Evolutionary conservation across 1,140 invertebrate species (phyloP).

Genomic region (Pseudomyrmex flavicornis): DNA sequence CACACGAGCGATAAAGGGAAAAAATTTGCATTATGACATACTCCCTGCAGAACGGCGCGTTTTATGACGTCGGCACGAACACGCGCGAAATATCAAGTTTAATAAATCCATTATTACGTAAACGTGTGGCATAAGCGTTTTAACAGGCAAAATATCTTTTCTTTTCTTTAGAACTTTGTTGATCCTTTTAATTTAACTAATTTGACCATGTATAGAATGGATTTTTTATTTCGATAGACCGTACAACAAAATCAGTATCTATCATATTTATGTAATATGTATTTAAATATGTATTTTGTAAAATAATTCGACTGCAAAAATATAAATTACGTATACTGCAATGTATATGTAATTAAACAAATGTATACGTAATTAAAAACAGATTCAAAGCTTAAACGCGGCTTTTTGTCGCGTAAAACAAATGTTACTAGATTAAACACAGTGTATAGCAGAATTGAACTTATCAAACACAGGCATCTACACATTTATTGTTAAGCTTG

Average conservation of each 20-base stretch:
- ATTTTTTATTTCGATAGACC: no score
- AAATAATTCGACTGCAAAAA: no score
- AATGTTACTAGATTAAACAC: neutral
- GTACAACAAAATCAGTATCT: no score
- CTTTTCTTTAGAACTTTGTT: no score
- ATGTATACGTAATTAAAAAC: no score
- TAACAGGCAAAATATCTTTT: neutral
- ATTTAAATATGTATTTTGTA: no score
- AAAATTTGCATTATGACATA: constrained; percentile 34
- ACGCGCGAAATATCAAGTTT: constrained; percentile 18
- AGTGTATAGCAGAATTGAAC: neutral
- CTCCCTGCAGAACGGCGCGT: neutral
- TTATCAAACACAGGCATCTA: neutral
- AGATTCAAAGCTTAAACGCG: neutral
- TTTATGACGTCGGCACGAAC: neutral
- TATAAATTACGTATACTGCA: neutral
- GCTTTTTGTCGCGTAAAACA: neutral
- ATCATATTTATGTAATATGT: no score
- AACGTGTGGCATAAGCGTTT: neutral
- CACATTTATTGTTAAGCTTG: neutral
- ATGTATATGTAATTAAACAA: no score
- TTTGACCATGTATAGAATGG: no score
- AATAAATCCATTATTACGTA: constrained; percentile 13
- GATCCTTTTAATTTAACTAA: no score
- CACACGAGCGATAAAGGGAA: neutral